Percentiles rank a stretch among this genome's conserved stretches.
Evolutionary conservation across 2,797 vertebrate genomes (phyloP).

Genomic region (Miichthys miiuy): DNA sequence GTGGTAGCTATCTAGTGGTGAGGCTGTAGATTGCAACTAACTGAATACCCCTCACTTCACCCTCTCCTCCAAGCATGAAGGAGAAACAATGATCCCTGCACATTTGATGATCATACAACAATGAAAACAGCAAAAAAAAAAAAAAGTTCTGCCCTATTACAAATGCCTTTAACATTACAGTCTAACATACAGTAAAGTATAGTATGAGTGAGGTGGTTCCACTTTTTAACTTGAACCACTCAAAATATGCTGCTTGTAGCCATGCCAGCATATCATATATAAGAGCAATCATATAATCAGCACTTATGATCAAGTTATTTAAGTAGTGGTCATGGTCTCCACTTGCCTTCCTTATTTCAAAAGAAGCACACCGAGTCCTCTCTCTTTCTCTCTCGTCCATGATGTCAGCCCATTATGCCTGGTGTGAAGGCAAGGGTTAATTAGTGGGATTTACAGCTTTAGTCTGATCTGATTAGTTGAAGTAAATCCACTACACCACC

Average conservation of each 20-base stretch:
- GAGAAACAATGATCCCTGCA: no score
- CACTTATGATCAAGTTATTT: slow-evolving; percentile 15
- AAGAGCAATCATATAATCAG: slow-evolving; percentile 12
- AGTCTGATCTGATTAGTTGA: slow-evolving; percentile 71
- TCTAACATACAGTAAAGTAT: not conserved
- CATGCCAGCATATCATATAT: not conserved
- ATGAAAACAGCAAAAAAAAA: not conserved
- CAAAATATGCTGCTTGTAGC: not conserved
- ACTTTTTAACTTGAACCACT: not conserved
- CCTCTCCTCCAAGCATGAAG: no score
- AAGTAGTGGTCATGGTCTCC: slow-evolving; percentile 14
- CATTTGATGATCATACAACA: no score
- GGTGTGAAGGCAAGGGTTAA: slow-evolving; percentile 69
- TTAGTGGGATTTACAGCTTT: slow-evolving; percentile 71
- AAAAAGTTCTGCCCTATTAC: no score
- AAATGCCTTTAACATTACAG: not conserved
- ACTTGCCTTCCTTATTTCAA: not conserved
- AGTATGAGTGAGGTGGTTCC: not conserved
- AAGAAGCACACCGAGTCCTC: not conserved
- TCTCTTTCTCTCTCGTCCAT: not conserved
- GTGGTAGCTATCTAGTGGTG: no score
- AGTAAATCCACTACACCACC: slow-evolving; percentile 20
- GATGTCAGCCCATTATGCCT: slow-evolving; percentile 60
- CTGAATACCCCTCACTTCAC: no score
- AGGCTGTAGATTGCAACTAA: no score